These are phyloP conservation scores for Phoxinus phoxinus DNA, from an alignment of 2,113 vertebrate species.

Conservation along the genomic window DNA sequence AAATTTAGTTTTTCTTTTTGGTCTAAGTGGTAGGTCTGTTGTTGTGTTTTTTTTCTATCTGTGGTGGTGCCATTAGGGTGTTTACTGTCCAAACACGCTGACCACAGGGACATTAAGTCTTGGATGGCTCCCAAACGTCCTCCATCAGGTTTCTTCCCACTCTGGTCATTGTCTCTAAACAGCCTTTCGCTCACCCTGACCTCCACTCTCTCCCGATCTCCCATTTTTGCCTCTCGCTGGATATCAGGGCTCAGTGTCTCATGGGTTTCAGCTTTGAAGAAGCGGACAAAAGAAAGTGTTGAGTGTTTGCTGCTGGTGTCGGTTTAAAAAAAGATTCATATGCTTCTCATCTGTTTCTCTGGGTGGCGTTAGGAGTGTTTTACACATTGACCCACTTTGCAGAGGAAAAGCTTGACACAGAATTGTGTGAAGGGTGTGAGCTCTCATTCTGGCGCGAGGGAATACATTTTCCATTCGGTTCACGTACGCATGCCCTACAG, in stretches of 20 bases:
- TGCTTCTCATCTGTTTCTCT: conserved; percentile 61
- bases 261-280: conserved; percentile 57
- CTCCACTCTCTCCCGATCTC: conserved; percentile 11
- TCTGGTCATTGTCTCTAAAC: conserved; percentile 49
- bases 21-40: conserved; percentile 29
- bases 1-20: conserved; percentile 9
- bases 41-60: conserved; percentile 36
- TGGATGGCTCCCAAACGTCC: conserved; percentile 56
- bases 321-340: conserved; percentile 68
- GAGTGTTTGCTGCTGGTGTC: conserved; percentile 66
- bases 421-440: conserved; percentile 64
- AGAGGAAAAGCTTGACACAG: conserved; percentile 67
- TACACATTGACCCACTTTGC: conserved; percentile 79
- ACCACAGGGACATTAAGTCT: conserved; percentile 50
- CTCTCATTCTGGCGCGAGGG: conserved; percentile 50
- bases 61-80: conserved; percentile 58
- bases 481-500: conserved; percentile 47
- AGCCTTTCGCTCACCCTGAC: conserved; percentile 6
- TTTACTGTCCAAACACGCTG: conserved; percentile 67
- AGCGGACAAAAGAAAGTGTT: conserved; percentile 39
- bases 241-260: conserved; percentile 26
- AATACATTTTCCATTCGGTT: conserved; percentile 34
- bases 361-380: conserved; percentile 75
- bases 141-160: conserved; percentile 51
- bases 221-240: neutral